A percentile compares a stretch with the other conserved stretches of the same genome.
Evolutionary conservation across 2,888 invertebrate species (phyloP).

Genomic region (Acanthosepion esculentum): DNA sequence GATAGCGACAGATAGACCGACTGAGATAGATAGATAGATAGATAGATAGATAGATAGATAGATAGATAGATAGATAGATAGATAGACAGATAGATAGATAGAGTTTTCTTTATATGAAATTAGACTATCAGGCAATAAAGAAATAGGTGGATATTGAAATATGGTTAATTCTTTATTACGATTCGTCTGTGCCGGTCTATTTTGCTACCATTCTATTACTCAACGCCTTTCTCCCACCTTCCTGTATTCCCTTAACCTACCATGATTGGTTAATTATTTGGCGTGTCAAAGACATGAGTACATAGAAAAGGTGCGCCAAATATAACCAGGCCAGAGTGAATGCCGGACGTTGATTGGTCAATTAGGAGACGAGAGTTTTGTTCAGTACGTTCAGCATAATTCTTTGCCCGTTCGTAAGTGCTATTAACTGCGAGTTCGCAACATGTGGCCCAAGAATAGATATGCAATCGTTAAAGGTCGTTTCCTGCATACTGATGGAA

Average conservation of each 20-base stretch:
- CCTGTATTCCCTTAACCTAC: background rate
- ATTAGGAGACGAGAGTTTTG: conserved; percentile 3
- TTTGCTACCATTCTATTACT: background rate
- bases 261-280: background rate
- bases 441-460: background rate
- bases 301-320: background rate
- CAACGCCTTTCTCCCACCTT: background rate
- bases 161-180: background rate
- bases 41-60: no score
- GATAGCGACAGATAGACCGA: no score
- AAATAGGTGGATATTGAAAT: background rate
- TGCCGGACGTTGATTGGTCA: conserved; percentile 33
- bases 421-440: background rate
- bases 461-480: background rate
- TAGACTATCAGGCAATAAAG: background rate
- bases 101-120: background rate
- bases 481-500: background rate
- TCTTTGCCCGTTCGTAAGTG: background rate
- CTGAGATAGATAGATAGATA: no score
- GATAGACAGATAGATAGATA: background rate
- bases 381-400: background rate
- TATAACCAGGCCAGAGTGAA: background rate
- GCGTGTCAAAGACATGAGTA: background rate
- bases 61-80: no score
- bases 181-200: background rate